Evolutionary conservation across 2,888 invertebrate genomes (phyloP), one percentile per base, ranked within the genome.

Genomic region (Serrognathus titanus): DNA sequence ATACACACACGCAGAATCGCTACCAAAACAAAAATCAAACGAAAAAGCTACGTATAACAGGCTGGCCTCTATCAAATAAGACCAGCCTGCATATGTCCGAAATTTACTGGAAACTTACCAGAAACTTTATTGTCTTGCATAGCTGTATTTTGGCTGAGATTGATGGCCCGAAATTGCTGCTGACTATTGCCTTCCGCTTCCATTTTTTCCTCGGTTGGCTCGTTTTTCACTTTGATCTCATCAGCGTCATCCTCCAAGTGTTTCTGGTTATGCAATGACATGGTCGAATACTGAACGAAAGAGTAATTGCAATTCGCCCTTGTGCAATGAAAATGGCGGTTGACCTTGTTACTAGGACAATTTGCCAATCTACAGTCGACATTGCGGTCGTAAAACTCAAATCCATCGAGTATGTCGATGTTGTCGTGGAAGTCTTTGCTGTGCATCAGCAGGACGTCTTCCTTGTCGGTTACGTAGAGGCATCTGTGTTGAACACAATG

Each of bases 381-480:
- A 70, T 84, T 85, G 50, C 80, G 82, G 71, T 90, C 90, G 74
- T 89, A 94, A 75, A 91, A 92, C 59, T 92, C 89, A 71, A 92
- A 95, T 0, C 92, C 92, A 48, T 93, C 90, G 38, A 91, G 78
- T 52, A 94, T 88, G 65, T 89, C 90, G 43, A 88, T 84, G 65
- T 90, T 86, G 61, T 89, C 89, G 75, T 95, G 94, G 68, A 90
- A 91, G 74, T 94, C 93, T 69, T 90, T 86, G 75, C 91, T 87
- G 72, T 95, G 95, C 66, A 89, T 85, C 58, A 90, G 84, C 66
- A 94, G 83, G 38, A 88, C 85, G 60, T 89, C 87, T 56, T 90
- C 86, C 48, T 87, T 83, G 72, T 92, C 90, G 1, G 91, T 89
- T 8, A 90, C 87, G 69, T 90, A 93, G 71, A 91, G 88, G 73